Evolutionary conservation across 2,113 vertebrate species (phyloP).

Genomic region (Solea senegalensis): DNA sequence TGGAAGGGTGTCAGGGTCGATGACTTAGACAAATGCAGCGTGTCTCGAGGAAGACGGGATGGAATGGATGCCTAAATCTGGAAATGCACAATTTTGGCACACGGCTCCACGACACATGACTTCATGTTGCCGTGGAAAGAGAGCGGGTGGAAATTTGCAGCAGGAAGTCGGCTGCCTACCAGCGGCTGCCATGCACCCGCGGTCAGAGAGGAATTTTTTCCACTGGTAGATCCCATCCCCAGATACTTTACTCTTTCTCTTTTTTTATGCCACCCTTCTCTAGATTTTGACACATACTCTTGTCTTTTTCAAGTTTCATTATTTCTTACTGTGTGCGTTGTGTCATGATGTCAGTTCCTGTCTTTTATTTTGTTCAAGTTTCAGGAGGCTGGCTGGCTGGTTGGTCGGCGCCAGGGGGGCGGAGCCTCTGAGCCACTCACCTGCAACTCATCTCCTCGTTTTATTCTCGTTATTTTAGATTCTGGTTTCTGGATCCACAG

Average conservation of each 20-base stretch:
- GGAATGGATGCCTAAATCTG: slow-evolving; percentile 31
- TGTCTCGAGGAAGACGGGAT: slow-evolving; percentile 5
- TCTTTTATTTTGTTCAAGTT: too few relatives aligned
- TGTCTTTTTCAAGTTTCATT: too few relatives aligned
- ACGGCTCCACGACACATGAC: slow-evolving; percentile 57
- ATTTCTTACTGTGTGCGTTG: neutral
- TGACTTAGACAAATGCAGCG: slow-evolving; percentile 46
- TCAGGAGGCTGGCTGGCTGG: too few relatives aligned
- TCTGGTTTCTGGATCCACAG: too few relatives aligned
- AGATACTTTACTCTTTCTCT: slow-evolving; percentile 51
- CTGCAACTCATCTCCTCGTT: too few relatives aligned
- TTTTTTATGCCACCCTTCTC: slow-evolving; percentile 25
- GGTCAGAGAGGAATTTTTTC: slow-evolving; percentile 80
- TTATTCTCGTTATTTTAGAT: too few relatives aligned
- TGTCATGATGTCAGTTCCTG: slow-evolving; percentile 23
- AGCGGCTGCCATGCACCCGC: slow-evolving; percentile 75
- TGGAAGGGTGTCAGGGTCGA: slow-evolving; percentile 44
- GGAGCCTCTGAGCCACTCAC: too few relatives aligned
- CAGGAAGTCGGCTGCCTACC: slow-evolving; percentile 61
- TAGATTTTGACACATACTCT: too few relatives aligned
- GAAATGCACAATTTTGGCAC: slow-evolving; percentile 30
- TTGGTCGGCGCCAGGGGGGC: too few relatives aligned
- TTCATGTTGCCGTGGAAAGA: slow-evolving; percentile 73
- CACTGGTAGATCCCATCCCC: slow-evolving; percentile 74
- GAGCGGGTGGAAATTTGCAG: slow-evolving; percentile 66